Evolutionary conservation across 2,113 vertebrate genomes (phyloP), one percentile per base, ranked within the genome.

Genomic region (Chrysochloris asiatica): DNA sequence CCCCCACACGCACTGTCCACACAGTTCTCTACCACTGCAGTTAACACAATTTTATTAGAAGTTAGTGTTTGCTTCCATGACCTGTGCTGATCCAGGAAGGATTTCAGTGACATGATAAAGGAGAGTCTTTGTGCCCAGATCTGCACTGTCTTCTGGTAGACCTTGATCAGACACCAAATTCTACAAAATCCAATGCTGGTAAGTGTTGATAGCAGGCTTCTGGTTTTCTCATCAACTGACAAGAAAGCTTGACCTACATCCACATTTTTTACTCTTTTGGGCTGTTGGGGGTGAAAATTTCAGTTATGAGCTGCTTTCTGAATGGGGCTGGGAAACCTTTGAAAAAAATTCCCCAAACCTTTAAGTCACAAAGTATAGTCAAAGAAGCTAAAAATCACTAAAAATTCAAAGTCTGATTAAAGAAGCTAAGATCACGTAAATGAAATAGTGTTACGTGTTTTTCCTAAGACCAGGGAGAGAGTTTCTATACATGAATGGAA

Each of bases 11-110:
- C 91, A 79, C 81, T 77, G 65, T 63, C 41, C 26, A 43, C 0
- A n/a, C n/a, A n/a, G 2, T 12, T 86, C 36, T 38, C 45, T 21
- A 71, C 91, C 75, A 80, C 4, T 50, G 43, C 21, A 73, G 78
- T 52, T 82, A 54, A 92, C 41, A 86, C 71, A 59, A 13, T 73
- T 96, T 97, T 97, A 96, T 97, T 97, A 96, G 84, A 96, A 94
- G 93, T 93, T 95, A 96, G 95, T 93, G 94, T 96, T 95, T 94
- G 47, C 63, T 92, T 93, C 77, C 81, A 79, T 92, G 65, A 83
- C 50, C 83, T 81, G 48, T 21, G n/a, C 50, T n/a, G 50, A 88
- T n/a, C 78, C 81, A 84, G 30, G 59, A 77, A 87, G 36, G 48
- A 56, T 24, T 86, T 26, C 69, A 45, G 65, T 79, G 88, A 80